Evolutionary conservation across 2,797 vertebrate genomes (phyloP), one percentile per base, ranked within the genome.

Genomic region (Decapterus maruadsi): DNA sequence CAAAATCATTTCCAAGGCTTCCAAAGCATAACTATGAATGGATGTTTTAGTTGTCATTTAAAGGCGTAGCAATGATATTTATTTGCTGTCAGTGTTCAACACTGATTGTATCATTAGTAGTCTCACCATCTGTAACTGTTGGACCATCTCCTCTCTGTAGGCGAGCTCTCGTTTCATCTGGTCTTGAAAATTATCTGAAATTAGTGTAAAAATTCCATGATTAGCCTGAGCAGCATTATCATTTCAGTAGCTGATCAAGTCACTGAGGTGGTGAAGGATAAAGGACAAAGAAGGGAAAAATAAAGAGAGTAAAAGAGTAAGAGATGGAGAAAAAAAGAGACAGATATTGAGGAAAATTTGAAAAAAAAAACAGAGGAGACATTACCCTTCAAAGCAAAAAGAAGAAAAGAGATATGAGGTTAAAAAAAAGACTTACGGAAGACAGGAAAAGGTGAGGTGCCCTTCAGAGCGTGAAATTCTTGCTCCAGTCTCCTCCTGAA

Each of bases 111-210:
- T 72, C 57, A 87, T 89, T 80, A 80, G 72, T 38, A 68, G 57
- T 72, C 96, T 97, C 91, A 99, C 98, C 79, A 99, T 99, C 93
- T 98, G 98, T 93, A 99, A 92, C 89, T 99, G 98, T 79, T 99
- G 98, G 26, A 99, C 98, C 97, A 99, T 99, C 92, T 99, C 98
- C 92, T 99, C 98, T 93, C 97, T 95, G 93, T 99, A 99, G 11
- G 98, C 97, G 81, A 99, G 94, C 72, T 99, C 98, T 87, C 97
- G 93, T 93, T 99, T 99, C 98, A 99, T 99, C 85, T 99, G 98
- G 91, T 99, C 98, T 90, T 99, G 98, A 84, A 99, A 99, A 94
- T 98, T 98, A 93, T 98, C 98, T 99, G 89, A 81, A 84, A 88
- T 75, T 60, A 56, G 48, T 1, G 48, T 13, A 61, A 51, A 87